Percentiles rank a stretch among this genome's conserved stretches.
Conservation (phyloP, 2,113 vertebrate genomes). For the Protomyctophum bolini region DNA sequence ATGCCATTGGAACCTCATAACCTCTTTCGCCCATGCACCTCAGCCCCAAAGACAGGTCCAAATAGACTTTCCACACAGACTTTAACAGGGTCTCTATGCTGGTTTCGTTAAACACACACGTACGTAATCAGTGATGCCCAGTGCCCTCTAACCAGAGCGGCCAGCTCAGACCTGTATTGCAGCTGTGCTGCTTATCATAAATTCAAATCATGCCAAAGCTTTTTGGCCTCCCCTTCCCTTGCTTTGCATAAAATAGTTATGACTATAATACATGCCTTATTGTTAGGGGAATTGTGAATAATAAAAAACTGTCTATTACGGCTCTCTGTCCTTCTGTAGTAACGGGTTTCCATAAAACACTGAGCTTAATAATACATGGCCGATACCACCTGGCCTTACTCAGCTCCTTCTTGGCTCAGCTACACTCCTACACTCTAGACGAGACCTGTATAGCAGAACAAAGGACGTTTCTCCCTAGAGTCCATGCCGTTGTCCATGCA, state of each 20-base stretch:
- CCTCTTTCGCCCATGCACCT: neutral
- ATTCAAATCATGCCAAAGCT: slow-evolving; percentile 39
- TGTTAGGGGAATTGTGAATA: slow-evolving; percentile 55
- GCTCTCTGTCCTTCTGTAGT: slow-evolving; percentile 31
- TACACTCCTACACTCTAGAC: slow-evolving; percentile 42
- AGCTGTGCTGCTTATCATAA: slow-evolving; percentile 14
- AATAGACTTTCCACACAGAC: neutral
- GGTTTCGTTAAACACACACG: neutral
- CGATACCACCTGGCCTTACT: slow-evolving; percentile 40
- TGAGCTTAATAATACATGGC: slow-evolving; percentile 69
- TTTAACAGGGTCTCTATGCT: neutral
- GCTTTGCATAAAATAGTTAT: slow-evolving; percentile 62
- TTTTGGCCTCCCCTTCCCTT: slow-evolving; percentile 29
- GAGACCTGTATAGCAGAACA: slow-evolving; percentile 40
- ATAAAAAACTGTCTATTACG: slow-evolving; percentile 52
- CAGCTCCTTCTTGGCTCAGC: slow-evolving; percentile 56
- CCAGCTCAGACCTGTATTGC: slow-evolving; percentile 23
- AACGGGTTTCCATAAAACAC: slow-evolving; percentile 63
- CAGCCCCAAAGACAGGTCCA: neutral
- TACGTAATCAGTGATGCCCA: slow-evolving; percentile 6
- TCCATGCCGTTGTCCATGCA: no score
- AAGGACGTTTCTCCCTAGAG: slow-evolving; percentile 13
- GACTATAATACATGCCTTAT: slow-evolving; percentile 48
- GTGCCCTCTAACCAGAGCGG: slow-evolving; percentile 2
- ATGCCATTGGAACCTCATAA: neutral